Evolutionary conservation across 2,797 vertebrate genomes (phyloP).

Genomic region (Helicolenus hilgendorfi): DNA sequence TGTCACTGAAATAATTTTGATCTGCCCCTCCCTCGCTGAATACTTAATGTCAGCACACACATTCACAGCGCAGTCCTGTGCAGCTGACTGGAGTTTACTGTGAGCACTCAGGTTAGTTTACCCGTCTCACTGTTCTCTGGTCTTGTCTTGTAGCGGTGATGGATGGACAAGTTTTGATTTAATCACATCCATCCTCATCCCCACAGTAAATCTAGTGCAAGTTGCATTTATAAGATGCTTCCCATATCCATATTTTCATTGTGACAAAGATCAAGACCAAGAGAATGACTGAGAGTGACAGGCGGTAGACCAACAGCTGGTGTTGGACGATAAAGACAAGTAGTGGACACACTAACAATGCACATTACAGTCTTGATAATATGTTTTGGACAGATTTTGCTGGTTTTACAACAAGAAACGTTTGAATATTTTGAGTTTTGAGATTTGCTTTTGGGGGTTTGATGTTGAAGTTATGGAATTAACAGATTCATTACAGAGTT

Average conservation of each 20-base stretch:
- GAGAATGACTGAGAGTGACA: neutral
- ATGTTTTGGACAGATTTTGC: neutral
- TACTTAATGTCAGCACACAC: constrained; percentile 29
- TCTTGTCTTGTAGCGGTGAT: neutral
- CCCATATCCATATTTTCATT: neutral
- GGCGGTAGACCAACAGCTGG: neutral
- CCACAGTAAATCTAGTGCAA: neutral
- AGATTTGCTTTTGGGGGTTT: neutral
- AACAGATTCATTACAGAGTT: neutral
- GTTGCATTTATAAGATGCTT: neutral
- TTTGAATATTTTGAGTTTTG: neutral
- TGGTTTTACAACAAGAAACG: neutral
- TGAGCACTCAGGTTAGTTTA: neutral
- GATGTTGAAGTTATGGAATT: neutral
- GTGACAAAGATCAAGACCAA: neutral
- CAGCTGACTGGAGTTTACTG: constrained; percentile 16
- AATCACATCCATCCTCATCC: neutral
- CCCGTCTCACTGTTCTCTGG: neutral
- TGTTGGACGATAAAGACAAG: neutral
- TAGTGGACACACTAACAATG: neutral
- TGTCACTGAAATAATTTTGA: constrained; percentile 59
- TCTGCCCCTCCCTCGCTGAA: constrained; percentile 36
- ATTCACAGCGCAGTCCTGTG: neutral
- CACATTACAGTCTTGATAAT: neutral
- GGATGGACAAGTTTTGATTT: neutral